Base-by-base conservation (phyloP, 2,888 invertebrate species). In the Parthenolecanium corni region DNA sequence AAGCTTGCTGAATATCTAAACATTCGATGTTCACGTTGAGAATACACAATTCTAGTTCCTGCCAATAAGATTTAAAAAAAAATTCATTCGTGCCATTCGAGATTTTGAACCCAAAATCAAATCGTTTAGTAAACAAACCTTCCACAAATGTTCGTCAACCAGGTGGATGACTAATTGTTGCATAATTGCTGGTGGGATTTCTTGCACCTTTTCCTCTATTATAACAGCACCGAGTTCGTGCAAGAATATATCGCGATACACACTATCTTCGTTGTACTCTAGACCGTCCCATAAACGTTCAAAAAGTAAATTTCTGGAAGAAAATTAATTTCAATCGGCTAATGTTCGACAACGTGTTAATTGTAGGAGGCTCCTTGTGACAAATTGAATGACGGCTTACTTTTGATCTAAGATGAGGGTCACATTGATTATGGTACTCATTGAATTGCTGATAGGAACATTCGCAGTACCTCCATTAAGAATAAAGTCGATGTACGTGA, bases 1-100 rank as follows among this genome's bases (percentile, higher is more conserved):
- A 75, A 14, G 78, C 82, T 74, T 86, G 86, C 73, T 89, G 84
- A 20, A 89, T 77, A 73, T 89, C 89, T 62, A 89, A 74, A 66
- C 84, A 85, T 52, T 79, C 77, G 68, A 89, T 82, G 67, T 86
- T 83, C 65, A 89, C 75, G 67, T 84, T 82, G 5, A 86, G 78
- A 54, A 89, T 78, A 63, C 86, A 80, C 36, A 80, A 79, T 73
- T 89, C 86, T 58, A 89, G 73, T 66, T 80, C 79, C 68, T 81
- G 74, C 68, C 77, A 74, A 66, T 54, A 49, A 49, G 53, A 61
- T 46, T 21, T 65, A 44, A 44, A 38, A 38, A 40, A 2, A 47
- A 61, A 31, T 53, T n/a, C 52, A 53, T 52, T 47, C 44, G 4
- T 38, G 14, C 3, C 14, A 42, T 42, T 42, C 5, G 44, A 42